Evolutionary conservation across 2,888 invertebrate species (phyloP).

Genomic region (Tipula vernalis): DNA sequence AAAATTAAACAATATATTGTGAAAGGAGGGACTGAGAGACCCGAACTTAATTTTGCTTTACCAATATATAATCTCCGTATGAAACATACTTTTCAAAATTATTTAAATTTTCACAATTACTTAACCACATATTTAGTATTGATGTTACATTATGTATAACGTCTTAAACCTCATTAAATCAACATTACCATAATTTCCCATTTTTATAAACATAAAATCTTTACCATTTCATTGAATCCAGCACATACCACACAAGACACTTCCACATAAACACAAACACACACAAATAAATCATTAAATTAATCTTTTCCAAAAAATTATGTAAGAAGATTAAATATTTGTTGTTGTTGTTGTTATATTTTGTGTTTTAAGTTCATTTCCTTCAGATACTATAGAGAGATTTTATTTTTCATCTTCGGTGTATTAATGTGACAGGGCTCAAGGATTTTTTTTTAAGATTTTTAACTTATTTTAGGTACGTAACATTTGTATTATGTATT

Average conservation of each 20-base stretch:
- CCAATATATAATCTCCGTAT: not conserved
- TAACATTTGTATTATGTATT: not conserved
- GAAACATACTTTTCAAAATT: not conserved
- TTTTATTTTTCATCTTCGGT: not conserved
- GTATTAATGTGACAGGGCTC: not conserved
- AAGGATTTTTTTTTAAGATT: not conserved
- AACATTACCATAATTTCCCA: not conserved
- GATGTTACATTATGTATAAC: not conserved
- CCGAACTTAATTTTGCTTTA: not conserved
- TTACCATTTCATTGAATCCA: not conserved
- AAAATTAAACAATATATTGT: not conserved
- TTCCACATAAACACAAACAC: not conserved
- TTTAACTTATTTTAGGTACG: not conserved
- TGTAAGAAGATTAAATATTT: not conserved
- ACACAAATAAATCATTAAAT: not conserved
- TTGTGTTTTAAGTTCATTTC: not conserved
- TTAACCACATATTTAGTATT: not conserved
- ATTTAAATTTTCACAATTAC: not conserved
- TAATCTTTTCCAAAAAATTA: not conserved
- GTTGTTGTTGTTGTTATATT: not conserved
- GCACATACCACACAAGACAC: not conserved
- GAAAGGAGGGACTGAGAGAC: not conserved
- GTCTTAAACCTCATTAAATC: not conserved
- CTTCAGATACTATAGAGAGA: not conserved
- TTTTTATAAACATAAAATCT: not conserved